Percentiles rank a stretch among this genome's conserved stretches.
These are phyloP conservation scores for Sarcophaga variegata DNA, from an alignment of 2,888 invertebrate genomes.

Conservation along the genomic window DNA sequence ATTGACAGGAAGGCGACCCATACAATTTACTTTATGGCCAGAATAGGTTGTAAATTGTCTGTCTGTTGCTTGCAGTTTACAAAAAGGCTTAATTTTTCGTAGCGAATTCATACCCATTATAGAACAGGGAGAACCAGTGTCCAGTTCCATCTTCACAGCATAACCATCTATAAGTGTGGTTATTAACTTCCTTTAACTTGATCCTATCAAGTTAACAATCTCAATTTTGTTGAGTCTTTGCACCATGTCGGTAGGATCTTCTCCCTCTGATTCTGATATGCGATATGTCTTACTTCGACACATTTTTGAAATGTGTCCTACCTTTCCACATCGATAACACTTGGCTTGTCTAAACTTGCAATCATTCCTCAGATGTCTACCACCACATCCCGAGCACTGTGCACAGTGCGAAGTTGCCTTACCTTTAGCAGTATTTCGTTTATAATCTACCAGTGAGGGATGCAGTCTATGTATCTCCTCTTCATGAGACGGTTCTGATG, in stretches of 20 bases:
- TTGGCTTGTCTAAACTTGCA: slow-evolving; percentile 56
- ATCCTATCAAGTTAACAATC: not conserved
- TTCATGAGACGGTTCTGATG: not conserved
- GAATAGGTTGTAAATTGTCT: slow-evolving; percentile 33
- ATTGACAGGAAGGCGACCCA: not conserved
- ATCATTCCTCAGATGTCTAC: not conserved
- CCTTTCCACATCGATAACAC: slow-evolving; percentile 51
- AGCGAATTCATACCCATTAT: slow-evolving; percentile 31
- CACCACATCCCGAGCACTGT: slow-evolving; percentile 15
- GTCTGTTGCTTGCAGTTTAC: slow-evolving; percentile 21
- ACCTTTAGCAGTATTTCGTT: not conserved
- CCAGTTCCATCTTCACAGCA: slow-evolving; percentile 47
- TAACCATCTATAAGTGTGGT: slow-evolving; percentile 32
- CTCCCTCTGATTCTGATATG: slow-evolving; percentile 22
- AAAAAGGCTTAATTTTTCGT: slow-evolving; percentile 6
- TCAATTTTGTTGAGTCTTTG: slow-evolving; percentile 10
- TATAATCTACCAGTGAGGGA: not conserved
- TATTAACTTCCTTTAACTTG: slow-evolving; percentile 21
- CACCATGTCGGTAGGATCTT: slow-evolving; percentile 15
- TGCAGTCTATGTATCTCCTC: slow-evolving; percentile 19
- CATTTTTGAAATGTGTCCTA: slow-evolving; percentile 39
- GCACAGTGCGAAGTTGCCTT: not conserved
- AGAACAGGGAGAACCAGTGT: slow-evolving; percentile 44
- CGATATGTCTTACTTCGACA: slow-evolving; percentile 27
- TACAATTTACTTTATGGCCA: slow-evolving; percentile 15